These are phyloP conservation scores for Salarias fasciatus DNA, from an alignment of 2,797 vertebrate species.

Conservation along the genomic window DNA sequence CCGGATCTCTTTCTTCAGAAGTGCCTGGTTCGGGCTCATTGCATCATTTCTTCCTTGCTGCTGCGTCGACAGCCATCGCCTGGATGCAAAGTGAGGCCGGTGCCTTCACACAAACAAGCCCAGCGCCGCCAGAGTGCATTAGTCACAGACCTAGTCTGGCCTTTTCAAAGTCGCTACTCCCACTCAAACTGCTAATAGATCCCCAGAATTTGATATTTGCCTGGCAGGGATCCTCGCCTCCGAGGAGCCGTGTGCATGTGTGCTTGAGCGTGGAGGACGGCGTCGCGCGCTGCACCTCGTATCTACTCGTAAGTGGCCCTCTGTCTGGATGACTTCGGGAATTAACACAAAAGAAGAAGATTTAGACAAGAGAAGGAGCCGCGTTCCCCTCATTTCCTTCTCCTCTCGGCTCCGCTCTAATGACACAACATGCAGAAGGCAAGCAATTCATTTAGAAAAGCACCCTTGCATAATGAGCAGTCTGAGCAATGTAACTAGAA, in stretches of 20 bases:
- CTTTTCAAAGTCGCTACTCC: slow-evolving; percentile 72
- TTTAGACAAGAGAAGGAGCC: slow-evolving; percentile 4
- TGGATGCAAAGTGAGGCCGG: slow-evolving; percentile 62
- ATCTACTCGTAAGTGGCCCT: slow-evolving; percentile 22
- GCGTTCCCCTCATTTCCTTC: slow-evolving; percentile 10
- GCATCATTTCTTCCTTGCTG: slow-evolving; percentile 27
- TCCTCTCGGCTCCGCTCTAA: slow-evolving; percentile 18
- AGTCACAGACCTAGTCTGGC: slow-evolving; percentile 72
- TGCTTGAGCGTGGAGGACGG: neutral
- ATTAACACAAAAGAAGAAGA: slow-evolving; percentile 11
- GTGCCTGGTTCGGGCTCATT: slow-evolving; percentile 18
- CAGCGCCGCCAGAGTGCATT: slow-evolving; percentile 65
- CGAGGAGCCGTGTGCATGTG: slow-evolving; percentile 14
- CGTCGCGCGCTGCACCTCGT: neutral
- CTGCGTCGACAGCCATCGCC: slow-evolving; percentile 35
- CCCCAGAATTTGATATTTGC: slow-evolving; percentile 63
- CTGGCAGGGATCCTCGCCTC: slow-evolving; percentile 47
- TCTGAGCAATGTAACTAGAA: slow-evolving; percentile 44
- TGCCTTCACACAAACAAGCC: slow-evolving; percentile 65
- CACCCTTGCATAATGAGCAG: slow-evolving; percentile 58
- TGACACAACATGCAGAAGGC: slow-evolving; percentile 31
- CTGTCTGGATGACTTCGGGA: slow-evolving; percentile 8
- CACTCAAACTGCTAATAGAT: slow-evolving; percentile 73
- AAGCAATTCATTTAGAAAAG: slow-evolving; percentile 52
- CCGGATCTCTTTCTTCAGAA: neutral